phyloP scores from a whole-genome alignment of 2,113 vertebrate species.

The Boulengeromyrus knoepffleri region DNA sequence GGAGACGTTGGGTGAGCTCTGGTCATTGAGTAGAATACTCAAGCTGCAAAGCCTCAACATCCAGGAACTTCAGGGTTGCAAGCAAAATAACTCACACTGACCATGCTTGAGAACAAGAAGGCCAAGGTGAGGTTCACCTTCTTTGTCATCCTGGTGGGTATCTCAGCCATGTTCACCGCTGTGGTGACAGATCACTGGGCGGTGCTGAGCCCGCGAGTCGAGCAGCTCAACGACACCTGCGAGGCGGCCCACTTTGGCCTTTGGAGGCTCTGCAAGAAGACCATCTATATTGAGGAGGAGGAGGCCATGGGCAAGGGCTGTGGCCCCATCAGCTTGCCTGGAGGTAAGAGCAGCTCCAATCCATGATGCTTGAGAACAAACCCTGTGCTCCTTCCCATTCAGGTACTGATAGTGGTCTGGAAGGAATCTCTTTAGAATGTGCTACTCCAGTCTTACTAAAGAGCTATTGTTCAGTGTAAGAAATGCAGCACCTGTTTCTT shows the following conservation, averaged over 20 bases:
- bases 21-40: background rate
- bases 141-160: conserved; percentile 72
- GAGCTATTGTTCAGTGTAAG: background rate
- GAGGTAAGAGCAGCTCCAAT: conserved; percentile 65
- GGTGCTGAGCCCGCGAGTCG: conserved; percentile 77
- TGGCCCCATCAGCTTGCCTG: conserved; percentile 73
- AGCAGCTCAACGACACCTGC: conserved; percentile 69
- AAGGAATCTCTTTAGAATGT: background rate
- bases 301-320: conserved; percentile 67
- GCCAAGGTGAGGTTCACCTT: conserved; percentile 80
- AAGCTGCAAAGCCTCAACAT: background rate
- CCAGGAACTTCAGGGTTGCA: conserved; percentile 21
- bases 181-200: conserved; percentile 93
- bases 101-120: conserved; percentile 71
- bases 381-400: background rate
- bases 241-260: conserved; percentile 89
- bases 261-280: conserved; percentile 86
- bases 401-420: background rate
- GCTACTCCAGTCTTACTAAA: background rate
- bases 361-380: background rate
- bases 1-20: conserved; percentile 8
- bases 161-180: conserved; percentile 72
- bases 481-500: background rate
- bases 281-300: conserved; percentile 57
- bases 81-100: background rate